Evolutionary conservation across 2,888 invertebrate species (phyloP).

Genomic region (Oegoconia quadripuncta): DNA sequence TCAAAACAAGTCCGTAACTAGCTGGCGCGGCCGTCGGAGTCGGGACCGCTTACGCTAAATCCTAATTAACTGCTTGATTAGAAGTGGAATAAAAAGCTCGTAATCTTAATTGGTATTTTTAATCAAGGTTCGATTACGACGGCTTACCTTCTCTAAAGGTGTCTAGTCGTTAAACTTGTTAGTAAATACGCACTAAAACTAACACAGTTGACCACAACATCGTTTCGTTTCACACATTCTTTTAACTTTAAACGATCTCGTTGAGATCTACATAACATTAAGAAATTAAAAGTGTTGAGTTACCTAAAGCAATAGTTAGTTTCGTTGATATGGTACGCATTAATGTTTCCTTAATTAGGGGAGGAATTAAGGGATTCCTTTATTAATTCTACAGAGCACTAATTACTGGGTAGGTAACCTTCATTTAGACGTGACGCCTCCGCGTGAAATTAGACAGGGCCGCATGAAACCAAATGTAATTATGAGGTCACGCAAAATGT

Average conservation of each 20-base stretch:
- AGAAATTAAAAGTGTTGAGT: conserved; percentile 22
- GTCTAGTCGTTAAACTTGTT: conserved; percentile 11
- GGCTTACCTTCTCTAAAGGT: conserved; percentile 5
- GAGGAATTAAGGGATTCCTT: conserved; percentile 57
- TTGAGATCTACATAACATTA: conserved; percentile 13
- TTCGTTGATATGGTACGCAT: conserved; percentile 24
- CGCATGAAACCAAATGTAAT: conserved; percentile 1
- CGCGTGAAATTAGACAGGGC: conserved; percentile 35
- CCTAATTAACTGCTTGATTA: conserved; percentile 72
- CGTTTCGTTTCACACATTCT: conserved; percentile 14
- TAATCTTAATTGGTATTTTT: conserved; percentile 73
- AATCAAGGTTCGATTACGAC: conserved; percentile 50
- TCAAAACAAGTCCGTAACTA: conserved; percentile 31
- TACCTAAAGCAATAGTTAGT: conserved; percentile 23
- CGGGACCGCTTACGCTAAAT: conserved; percentile 47
- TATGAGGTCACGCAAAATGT: too few relatives aligned
- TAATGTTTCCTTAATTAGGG: conserved; percentile 49
- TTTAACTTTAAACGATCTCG: conserved; percentile 16
- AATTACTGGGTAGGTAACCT: conserved; percentile 53
- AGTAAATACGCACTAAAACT: conserved; percentile 7
- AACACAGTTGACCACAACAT: conserved; percentile 5
- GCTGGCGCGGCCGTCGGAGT: conserved; percentile 22
- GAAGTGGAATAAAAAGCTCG: conserved; percentile 64
- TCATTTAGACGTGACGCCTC: conserved; percentile 45
- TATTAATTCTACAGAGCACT: conserved; percentile 56